Conservation (phyloP, 2,113 vertebrate genomes). For the Seriola dumerili region DNA sequence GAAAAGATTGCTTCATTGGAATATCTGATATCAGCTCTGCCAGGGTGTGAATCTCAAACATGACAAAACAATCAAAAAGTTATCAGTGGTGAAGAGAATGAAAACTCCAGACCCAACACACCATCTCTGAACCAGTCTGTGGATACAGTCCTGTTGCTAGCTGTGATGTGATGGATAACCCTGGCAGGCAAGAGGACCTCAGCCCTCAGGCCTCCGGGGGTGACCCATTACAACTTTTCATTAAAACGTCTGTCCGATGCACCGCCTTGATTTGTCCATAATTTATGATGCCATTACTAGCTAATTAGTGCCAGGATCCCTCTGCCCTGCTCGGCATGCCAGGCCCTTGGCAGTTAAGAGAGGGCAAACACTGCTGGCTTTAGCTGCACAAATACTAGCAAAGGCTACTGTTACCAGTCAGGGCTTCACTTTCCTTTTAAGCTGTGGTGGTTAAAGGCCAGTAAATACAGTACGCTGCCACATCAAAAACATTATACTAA, state of each 20-base stretch:
- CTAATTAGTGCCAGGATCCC: conserved; percentile 93
- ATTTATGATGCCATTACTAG: conserved; percentile 95
- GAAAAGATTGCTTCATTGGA: conserved; percentile 38
- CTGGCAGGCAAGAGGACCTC: conserved; percentile 73
- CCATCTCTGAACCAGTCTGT: conserved; percentile 1
- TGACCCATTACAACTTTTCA: conserved; percentile 90
- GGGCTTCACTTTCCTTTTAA: conserved; percentile 19
- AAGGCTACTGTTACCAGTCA: conserved; percentile 11
- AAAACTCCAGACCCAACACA: conserved; percentile 21
- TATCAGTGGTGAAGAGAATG: neutral
- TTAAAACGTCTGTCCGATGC: conserved; percentile 89
- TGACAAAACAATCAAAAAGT: conserved; percentile 37
- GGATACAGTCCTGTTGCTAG: conserved; percentile 61
- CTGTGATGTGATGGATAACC: conserved; percentile 72
- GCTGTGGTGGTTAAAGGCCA: conserved; percentile 10
- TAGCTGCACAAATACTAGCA: conserved; percentile 22
- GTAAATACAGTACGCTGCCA: neutral
- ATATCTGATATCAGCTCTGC: conserved; percentile 35
- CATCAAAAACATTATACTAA: neutral
- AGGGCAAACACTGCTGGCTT: conserved; percentile 62
- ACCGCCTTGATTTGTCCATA: conserved; percentile 90
- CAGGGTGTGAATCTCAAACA: conserved; percentile 5
- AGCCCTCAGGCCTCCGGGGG: conserved; percentile 77
- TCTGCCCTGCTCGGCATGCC: conserved; percentile 85
- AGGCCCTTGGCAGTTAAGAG: conserved; percentile 85